Evolutionary conservation across 2,113 vertebrate species (phyloP), one percentile per base, ranked within the genome.

Genomic region (Planiliza haematocheilus): DNA sequence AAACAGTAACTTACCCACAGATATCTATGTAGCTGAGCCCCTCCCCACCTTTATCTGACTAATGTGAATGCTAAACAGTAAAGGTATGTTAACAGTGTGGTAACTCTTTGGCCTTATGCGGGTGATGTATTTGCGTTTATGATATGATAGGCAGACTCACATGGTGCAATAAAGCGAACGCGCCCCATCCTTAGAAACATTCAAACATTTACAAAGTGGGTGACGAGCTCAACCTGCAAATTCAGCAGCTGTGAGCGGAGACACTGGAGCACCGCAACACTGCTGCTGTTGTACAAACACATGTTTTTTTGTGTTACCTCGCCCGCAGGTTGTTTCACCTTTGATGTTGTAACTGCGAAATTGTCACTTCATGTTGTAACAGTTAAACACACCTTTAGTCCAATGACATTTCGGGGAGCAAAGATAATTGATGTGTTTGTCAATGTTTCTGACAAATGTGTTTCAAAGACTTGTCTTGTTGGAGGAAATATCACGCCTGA

Each of bases 131-230:
- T 84, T 82, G 20, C 53, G n/a, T 84, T 45, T 1, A 48, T 7
- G 7, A 14, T 8, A n/a, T 14, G 66, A 77, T 62, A 65, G 52
- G 68, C 13, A 53, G 58, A 65, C 17, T 9, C 7, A 30, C 4
- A 39, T 0, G 4, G 9, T 39, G 74, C 18, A 11, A 75, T 87
- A 82, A 79, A 80, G 38, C 74, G 5, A 64, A 52, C 9, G 46
- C 55, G 67, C 10, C 60, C 14, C 13, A 34, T 21, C 1, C 60
- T 57, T 30, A 16, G 41, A 67, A 42, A 52, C 21, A 53, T 58
- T 81, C 37, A 79, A 86, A 78, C 39, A 77, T 83, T 86, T 56
- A 56, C 72, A 74, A 74, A 86, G 71, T 18, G 46, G 61, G 61
- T 20, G 55, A 60, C 1, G 10, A 21, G 14, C 9, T 41, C 9